These are phyloP conservation scores for Ctenomys sociabilis DNA, from an alignment of 2,113 vertebrate genomes.

Conservation along the genomic window DNA sequence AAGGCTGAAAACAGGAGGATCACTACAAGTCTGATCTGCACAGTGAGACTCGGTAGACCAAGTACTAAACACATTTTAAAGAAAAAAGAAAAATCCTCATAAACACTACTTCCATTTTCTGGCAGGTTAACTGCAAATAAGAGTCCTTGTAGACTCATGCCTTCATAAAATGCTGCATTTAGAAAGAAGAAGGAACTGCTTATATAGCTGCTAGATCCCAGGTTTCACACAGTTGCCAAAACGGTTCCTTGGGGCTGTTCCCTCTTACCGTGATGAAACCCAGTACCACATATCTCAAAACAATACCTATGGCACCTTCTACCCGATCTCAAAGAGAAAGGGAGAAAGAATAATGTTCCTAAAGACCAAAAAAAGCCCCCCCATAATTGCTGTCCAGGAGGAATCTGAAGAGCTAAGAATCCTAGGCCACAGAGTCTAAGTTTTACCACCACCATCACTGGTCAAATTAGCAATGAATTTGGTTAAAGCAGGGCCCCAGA, in stretches of 20 bases:
- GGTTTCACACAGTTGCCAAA: background rate
- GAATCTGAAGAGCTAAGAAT: constrained; percentile 40
- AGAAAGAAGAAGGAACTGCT: background rate
- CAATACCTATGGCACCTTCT: background rate
- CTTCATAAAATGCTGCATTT: background rate
- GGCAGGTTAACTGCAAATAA: background rate
- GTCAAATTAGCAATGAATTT: constrained; percentile 21
- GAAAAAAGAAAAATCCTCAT: background rate
- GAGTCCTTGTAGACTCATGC: background rate
- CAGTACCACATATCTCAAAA: background rate
- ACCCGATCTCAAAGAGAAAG: background rate
- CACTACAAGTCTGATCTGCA: too few species aligned
- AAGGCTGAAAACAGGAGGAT: too few species aligned
- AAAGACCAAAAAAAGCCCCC: background rate
- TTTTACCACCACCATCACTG: background rate
- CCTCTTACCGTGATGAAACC: background rate
- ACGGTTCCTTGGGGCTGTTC: background rate
- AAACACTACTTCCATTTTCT: background rate
- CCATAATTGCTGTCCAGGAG: background rate
- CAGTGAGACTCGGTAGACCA: too few species aligned
- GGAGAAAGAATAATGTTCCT: background rate
- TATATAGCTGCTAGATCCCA: background rate
- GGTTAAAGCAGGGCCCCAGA: constrained; percentile 24
- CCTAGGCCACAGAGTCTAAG: background rate
- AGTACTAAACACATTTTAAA: too few species aligned